Evolutionary conservation across 2,888 invertebrate genomes (phyloP).

Genomic region (Smittia sp.): DNA sequence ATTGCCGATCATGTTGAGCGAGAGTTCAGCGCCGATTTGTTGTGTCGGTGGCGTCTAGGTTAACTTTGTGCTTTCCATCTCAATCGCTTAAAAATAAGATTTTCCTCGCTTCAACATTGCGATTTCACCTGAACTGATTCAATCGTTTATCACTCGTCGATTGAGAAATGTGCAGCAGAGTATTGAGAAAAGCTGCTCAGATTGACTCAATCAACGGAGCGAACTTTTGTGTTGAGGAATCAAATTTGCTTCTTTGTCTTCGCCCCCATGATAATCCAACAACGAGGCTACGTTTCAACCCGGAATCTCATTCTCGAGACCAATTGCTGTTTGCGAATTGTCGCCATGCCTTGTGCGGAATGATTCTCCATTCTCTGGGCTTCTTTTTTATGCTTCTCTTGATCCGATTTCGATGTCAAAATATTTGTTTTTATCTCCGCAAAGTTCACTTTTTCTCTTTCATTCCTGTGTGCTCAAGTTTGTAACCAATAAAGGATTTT

Average conservation of each 20-base stretch:
- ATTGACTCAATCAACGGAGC: not conserved
- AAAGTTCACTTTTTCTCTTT: not conserved
- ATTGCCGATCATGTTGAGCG: no score
- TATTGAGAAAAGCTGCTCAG: not conserved
- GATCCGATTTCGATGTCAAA: constrained; percentile 32
- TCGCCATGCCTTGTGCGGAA: constrained; percentile 7
- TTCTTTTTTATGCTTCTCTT: constrained; percentile 15
- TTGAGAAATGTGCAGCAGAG: not conserved
- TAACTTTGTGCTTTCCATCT: no score
- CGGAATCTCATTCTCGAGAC: not conserved
- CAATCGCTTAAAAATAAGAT: no score
- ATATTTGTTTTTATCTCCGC: constrained; percentile 21
- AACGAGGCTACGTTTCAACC: not conserved
- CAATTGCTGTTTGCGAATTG: constrained; percentile 9
- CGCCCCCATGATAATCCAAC: not conserved
- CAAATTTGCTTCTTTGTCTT: not conserved
- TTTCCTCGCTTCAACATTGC: not conserved
- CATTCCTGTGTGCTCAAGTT: not conserved
- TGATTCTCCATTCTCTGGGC: not conserved
- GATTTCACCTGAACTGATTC: not conserved
- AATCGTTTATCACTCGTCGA: not conserved
- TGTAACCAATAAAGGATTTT: constrained; percentile 14
- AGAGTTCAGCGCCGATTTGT: no score
- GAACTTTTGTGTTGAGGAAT: not conserved
- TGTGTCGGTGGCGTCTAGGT: no score